Evolutionary conservation across 1,140 invertebrate genomes (phyloP).

Genomic region (Nebria ingens): DNA sequence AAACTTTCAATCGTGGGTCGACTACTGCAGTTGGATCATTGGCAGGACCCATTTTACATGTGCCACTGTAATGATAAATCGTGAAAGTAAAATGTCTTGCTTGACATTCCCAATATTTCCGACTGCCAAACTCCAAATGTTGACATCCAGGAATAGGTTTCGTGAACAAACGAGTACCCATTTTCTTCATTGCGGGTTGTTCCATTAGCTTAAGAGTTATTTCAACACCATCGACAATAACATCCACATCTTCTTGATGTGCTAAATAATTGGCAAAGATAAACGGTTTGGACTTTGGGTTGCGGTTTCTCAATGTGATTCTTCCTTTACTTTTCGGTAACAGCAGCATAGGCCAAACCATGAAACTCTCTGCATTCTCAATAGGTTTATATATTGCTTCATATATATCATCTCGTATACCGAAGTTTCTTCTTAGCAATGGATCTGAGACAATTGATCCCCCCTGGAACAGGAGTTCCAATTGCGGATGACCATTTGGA

Average conservation of each 20-base stretch:
- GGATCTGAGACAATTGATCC: constrained; percentile 33
- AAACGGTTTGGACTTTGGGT: constrained; percentile 66
- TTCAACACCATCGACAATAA: constrained; percentile 31
- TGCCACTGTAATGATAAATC: constrained; percentile 69
- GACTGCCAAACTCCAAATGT: constrained; percentile 46
- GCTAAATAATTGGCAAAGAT: constrained; percentile 73
- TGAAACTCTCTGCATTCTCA: constrained; percentile 26
- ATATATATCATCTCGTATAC: constrained; percentile 32
- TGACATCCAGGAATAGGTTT: constrained; percentile 51
- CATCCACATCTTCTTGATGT: constrained; percentile 36
- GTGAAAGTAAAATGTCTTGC: constrained; percentile 54
- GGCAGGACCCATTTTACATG: constrained; percentile 73
- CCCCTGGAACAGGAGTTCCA: constrained; percentile 58
- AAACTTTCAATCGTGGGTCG: constrained; percentile 54
- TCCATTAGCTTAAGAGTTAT: constrained; percentile 26
- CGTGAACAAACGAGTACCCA: constrained; percentile 42
- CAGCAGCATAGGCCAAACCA: constrained; percentile 49
- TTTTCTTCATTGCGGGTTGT: constrained; percentile 31
- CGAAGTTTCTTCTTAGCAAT: constrained; percentile 31
- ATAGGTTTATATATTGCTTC: constrained; percentile 31
- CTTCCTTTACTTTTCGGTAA: constrained; percentile 60
- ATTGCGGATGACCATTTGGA: constrained; percentile 55
- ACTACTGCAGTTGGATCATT: constrained; percentile 59
- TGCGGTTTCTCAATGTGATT: constrained; percentile 49
- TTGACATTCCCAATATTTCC: constrained; percentile 63